Evolutionary conservation across 2,113 vertebrate species (phyloP).

Genomic region (Zapornia atra): DNA sequence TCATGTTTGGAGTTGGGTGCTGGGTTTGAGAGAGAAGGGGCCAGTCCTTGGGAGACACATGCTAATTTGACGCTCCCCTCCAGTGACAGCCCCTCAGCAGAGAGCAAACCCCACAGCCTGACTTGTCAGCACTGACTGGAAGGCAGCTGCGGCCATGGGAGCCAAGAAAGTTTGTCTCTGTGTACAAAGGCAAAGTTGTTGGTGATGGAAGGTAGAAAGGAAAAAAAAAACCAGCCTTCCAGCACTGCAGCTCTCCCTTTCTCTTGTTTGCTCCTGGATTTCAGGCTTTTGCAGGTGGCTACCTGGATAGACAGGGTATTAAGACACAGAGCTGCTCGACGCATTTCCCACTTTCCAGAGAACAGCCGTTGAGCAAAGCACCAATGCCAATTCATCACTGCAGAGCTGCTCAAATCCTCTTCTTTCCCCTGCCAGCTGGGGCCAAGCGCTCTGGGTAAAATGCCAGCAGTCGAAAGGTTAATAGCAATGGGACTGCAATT

Average conservation of each 20-base stretch:
- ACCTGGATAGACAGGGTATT: background rate
- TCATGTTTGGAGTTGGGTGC: fast-evolving
- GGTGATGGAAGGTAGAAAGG: background rate
- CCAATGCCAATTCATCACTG: background rate
- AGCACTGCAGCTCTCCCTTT: background rate
- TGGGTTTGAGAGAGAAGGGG: background rate
- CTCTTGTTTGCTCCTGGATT: background rate
- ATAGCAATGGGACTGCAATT: conserved; percentile 42
- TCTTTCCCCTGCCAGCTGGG: background rate
- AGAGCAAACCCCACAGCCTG: background rate
- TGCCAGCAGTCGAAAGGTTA: conserved; percentile 54
- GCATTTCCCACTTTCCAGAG: background rate
- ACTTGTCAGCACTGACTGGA: too few species aligned
- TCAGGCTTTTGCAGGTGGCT: background rate
- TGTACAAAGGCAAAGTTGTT: background rate
- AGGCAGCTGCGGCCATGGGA: background rate
- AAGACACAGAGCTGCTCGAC: background rate
- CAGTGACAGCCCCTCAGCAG: background rate
- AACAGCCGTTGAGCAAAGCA: background rate
- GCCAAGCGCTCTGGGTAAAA: background rate
- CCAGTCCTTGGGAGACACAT: background rate
- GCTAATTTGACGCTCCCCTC: background rate
- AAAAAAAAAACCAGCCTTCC: background rate
- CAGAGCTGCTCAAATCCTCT: background rate
- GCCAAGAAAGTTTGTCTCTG: background rate